Conservation (phyloP, 2,797 vertebrate genomes). For the Lepidocolaptes lacrymiger region DNA sequence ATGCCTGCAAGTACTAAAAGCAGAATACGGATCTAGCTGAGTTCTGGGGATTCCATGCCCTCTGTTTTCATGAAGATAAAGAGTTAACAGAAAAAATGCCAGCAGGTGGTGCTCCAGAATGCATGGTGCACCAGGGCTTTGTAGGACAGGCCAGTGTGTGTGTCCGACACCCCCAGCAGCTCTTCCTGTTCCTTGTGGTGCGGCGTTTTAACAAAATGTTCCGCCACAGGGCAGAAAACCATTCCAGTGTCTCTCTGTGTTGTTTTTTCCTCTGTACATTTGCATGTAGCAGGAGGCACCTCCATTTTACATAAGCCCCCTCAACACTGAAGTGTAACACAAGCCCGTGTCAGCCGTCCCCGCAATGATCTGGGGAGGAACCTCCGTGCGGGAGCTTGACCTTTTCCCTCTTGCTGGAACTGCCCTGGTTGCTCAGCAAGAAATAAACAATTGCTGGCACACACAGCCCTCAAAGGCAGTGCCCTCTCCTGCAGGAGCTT, state of each 20-base stretch:
- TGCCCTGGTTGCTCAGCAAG: constrained; percentile 35
- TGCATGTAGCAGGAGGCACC: neutral
- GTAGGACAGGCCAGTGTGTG: neutral
- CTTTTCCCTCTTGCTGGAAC: constrained; percentile 48
- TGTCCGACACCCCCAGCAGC: neutral
- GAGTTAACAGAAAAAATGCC: neutral
- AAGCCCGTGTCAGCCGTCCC: neutral
- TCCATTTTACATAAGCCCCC: neutral
- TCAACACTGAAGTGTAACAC: neutral
- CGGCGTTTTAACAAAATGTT: neutral
- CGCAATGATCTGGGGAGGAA: neutral
- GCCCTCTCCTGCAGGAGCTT: neutral
- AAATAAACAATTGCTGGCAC: constrained; percentile 64
- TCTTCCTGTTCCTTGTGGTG: neutral
- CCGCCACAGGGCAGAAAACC: neutral
- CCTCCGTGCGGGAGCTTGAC: constrained; percentile 19
- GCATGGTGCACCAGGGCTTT: neutral
- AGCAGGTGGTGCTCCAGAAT: constrained; percentile 41
- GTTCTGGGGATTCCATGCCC: neutral
- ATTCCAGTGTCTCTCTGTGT: neutral
- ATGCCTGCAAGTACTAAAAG: neutral
- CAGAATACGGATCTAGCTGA: neutral
- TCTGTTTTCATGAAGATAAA: neutral
- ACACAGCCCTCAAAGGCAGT: neutral
- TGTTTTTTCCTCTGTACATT: neutral